Evolutionary conservation across 2,888 invertebrate species (phyloP).

Genomic region (Chalcis sispes): DNA sequence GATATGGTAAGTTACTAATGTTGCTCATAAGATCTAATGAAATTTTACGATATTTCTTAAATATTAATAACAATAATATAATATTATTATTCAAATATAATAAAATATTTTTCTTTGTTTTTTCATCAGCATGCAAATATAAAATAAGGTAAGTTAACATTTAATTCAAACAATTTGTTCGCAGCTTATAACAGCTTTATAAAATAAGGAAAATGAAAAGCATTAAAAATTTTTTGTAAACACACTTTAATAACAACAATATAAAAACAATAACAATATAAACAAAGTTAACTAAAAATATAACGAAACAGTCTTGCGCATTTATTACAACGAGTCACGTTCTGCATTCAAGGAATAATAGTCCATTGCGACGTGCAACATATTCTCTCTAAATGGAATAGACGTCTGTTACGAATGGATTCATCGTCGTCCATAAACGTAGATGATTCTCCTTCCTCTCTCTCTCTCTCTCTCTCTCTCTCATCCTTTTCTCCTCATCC

Average conservation of each 20-base stretch:
- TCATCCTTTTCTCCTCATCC: no score
- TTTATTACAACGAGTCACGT: constrained; percentile 18
- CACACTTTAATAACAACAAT: background rate
- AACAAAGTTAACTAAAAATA: constrained; percentile 12
- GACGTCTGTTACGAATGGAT: background rate
- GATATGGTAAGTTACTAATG: no score
- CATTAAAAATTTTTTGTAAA: background rate
- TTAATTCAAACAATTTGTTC: no score
- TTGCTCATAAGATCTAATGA: no score
- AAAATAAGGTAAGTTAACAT: no score
- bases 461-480: background rate
- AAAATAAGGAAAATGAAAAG: no score
- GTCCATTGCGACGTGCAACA: constrained; percentile 7
- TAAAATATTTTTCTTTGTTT: no score
- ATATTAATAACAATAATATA: no score
- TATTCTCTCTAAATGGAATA: background rate
- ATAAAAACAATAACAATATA: background rate
- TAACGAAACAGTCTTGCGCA: constrained; percentile 12
- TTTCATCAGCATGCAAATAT: no score
- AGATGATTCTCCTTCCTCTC: background rate
- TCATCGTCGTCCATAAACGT: constrained; percentile 5
- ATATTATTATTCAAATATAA: no score
- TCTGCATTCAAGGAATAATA: background rate
- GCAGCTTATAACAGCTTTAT: no score
- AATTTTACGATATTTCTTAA: no score